phyloP scores from a whole-genome alignment of 2,113 vertebrate species.

The Osmerus eperlanus region DNA sequence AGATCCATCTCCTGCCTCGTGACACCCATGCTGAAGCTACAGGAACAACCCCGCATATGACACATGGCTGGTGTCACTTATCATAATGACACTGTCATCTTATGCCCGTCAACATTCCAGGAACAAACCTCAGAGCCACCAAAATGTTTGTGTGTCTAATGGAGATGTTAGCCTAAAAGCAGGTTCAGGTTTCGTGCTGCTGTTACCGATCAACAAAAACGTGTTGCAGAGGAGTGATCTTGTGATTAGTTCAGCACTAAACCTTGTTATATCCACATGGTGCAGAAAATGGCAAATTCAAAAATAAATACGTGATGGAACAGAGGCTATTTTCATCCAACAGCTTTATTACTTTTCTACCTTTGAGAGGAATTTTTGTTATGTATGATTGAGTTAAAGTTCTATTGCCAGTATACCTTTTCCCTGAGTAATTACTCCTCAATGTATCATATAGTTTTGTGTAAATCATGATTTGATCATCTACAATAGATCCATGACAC shows the following conservation, averaged over 20 bases:
- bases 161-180: no score
- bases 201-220: background rate
- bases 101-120: constrained; percentile 40
- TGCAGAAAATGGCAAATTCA: background rate
- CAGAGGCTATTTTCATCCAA: constrained; percentile 5
- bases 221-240: background rate
- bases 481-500: background rate
- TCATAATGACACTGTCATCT: constrained; percentile 44
- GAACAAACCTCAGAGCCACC: constrained; percentile 16
- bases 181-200: no score
- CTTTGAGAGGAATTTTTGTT: background rate
- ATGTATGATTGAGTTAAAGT: background rate
- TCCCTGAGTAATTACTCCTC: background rate
- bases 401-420: background rate
- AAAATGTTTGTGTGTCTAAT: no score
- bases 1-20: background rate
- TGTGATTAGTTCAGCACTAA: background rate
- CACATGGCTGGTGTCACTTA: constrained; percentile 50
- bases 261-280: background rate
- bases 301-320: background rate
- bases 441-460: background rate
- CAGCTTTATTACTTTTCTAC: background rate
- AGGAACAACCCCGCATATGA: constrained; percentile 45
- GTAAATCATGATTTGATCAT: constrained; percentile 10
- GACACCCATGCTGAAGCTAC: constrained; percentile 4